Percentiles rank a stretch among this genome's conserved stretches.
Evolutionary conservation across 2,888 invertebrate species (phyloP).

Genomic region (Drosophila acutilabella): DNA sequence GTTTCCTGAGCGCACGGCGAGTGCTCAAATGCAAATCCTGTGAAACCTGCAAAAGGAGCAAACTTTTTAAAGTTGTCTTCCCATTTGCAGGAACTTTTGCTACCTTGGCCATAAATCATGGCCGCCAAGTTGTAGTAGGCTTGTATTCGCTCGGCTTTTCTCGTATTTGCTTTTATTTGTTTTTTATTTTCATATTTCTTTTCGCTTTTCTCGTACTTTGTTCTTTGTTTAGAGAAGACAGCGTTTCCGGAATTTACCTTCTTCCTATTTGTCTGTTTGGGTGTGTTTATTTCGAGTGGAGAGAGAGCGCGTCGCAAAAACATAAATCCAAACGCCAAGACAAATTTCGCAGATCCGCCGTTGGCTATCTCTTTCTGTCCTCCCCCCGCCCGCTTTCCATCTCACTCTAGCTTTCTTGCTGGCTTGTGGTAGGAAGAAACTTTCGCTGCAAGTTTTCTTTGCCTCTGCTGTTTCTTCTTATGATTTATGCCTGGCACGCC

Average conservation of each 20-base stretch:
- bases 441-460: slow-evolving; percentile 69
- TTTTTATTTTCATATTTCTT: slow-evolving; percentile 27
- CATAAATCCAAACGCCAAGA: slow-evolving; percentile 82
- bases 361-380: slow-evolving; percentile 28
- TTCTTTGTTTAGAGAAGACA: slow-evolving; percentile 82
- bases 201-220: slow-evolving; percentile 46
- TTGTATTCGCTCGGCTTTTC: slow-evolving; percentile 51
- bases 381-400: neutral
- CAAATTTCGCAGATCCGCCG: slow-evolving; percentile 82
- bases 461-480: slow-evolving; percentile 64
- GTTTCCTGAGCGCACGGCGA: slow-evolving; percentile 39
- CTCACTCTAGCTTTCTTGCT: slow-evolving; percentile 1
- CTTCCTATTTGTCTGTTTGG: slow-evolving; percentile 41
- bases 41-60: slow-evolving; percentile 63
- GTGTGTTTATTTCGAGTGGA: slow-evolving; percentile 69
- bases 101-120: slow-evolving; percentile 78
- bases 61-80: slow-evolving; percentile 69
- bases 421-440: slow-evolving; percentile 36
- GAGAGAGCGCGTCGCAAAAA: slow-evolving; percentile 74
- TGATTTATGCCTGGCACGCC: slow-evolving; percentile 74
- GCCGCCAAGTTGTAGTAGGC: slow-evolving; percentile 71
- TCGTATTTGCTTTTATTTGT: slow-evolving; percentile 24
- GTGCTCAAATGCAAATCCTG: slow-evolving; percentile 79
- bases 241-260: slow-evolving; percentile 81
- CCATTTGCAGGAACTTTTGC: slow-evolving; percentile 64